A percentile compares a stretch with the other conserved stretches of the same genome.
These are phyloP conservation scores for Planococcus citri DNA, from an alignment of 1,140 invertebrate genomes.

Conservation along the genomic window DNA sequence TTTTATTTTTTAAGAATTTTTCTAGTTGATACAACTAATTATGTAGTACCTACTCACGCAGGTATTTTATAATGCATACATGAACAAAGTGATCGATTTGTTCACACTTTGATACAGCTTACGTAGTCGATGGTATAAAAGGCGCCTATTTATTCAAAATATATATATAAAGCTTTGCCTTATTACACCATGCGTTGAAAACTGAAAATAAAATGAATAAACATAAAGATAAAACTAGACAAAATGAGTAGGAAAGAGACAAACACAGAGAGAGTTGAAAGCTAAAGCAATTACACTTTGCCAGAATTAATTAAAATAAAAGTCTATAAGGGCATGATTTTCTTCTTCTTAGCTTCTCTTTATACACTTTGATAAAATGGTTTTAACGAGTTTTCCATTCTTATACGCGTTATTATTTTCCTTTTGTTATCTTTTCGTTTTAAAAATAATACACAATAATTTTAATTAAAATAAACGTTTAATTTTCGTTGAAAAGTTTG, in stretches of 20 bases:
- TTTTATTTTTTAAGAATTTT: no score
- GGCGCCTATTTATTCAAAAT: not conserved
- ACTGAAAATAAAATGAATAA: conserved; percentile 4
- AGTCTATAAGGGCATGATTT: conserved; percentile 2
- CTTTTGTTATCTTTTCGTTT: conserved; percentile 6
- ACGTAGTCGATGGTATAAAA: no score
- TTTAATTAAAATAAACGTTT: conserved; percentile 8
- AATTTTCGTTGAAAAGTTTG: conserved; percentile 4
- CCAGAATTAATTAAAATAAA: conserved; percentile 8
- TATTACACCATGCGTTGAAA: not conserved
- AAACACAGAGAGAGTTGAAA: not conserved
- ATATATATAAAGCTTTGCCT: not conserved
- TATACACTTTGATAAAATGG: not conserved
- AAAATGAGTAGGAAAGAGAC: not conserved
- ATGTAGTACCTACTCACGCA: no score
- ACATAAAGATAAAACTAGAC: not conserved
- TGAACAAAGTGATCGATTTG: no score
- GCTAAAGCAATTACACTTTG: conserved; percentile 6
- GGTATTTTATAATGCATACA: no score
- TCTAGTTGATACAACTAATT: no score
- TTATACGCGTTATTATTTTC: conserved; percentile 7
- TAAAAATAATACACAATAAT: conserved; percentile 8
- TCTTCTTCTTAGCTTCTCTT: conserved; percentile 2
- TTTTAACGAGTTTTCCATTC: conserved; percentile 7
- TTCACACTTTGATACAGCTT: no score